These are phyloP conservation scores for Cynoglossus semilaevis DNA, from an alignment of 2,113 vertebrate species.

Conservation along the genomic window DNA sequence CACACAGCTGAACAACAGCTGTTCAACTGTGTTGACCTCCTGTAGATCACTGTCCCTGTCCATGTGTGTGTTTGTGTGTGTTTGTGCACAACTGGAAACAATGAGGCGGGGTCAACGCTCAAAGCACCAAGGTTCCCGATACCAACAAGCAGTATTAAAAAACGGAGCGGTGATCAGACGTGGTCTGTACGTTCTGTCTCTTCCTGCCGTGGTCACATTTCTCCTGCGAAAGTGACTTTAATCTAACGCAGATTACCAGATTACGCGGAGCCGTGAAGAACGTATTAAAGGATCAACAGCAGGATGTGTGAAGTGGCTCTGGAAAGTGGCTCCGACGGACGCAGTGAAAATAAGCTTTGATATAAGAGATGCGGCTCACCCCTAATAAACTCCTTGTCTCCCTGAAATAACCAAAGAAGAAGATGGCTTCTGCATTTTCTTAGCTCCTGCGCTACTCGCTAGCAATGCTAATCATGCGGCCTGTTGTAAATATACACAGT, in stretches of 20 bases:
- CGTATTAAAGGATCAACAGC: conserved; percentile 9
- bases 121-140: not conserved
- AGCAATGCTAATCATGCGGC: conserved; percentile 67
- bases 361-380: conserved; percentile 31
- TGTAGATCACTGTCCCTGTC: conserved; percentile 15
- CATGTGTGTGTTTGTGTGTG: conserved; percentile 6
- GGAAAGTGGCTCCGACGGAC: conserved; percentile 17
- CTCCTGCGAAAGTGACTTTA: conserved; percentile 2
- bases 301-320: conserved; percentile 13
- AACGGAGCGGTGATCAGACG: too few species aligned
- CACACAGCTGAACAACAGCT: conserved; percentile 24
- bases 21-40: conserved; percentile 45
- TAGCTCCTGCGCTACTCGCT: conserved; percentile 55
- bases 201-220: not conserved
- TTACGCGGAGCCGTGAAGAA: not conserved
- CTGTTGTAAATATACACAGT: conserved; percentile 71
- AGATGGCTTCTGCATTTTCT: conserved; percentile 57
- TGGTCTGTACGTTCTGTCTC: too few species aligned
- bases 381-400: conserved; percentile 48
- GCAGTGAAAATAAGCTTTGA: conserved; percentile 35
- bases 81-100: conserved; percentile 1
- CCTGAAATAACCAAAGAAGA: conserved; percentile 61
- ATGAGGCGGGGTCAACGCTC: conserved; percentile 1
- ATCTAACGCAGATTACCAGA: not conserved
- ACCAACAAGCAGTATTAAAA: too few species aligned